phyloP scores from a whole-genome alignment of 2,888 invertebrate genomes.

The Mesorhabditis belari region DNA sequence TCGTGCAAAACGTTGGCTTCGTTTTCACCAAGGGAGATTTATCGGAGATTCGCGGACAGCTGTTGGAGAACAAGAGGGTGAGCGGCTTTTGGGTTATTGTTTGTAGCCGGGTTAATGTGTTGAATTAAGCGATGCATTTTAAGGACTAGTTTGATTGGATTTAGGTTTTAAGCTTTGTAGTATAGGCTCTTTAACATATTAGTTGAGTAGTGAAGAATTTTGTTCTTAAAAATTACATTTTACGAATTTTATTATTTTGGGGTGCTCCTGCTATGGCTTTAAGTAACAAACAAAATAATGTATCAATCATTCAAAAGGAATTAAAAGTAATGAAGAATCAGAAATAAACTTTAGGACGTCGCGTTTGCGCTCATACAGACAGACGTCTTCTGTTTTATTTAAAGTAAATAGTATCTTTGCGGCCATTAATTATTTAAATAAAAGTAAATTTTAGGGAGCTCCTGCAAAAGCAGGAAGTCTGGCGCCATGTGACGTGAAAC shows the following conservation, averaged over 20 bases:
- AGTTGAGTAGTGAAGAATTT: too few relatives aligned
- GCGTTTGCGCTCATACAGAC: neutral
- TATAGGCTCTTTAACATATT: too few relatives aligned
- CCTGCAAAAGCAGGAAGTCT: slow-evolving; percentile 95
- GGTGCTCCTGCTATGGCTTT: too few relatives aligned
- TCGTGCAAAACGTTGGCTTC: slow-evolving; percentile 94
- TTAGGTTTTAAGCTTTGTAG: too few relatives aligned
- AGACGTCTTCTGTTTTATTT: neutral
- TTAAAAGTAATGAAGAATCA: too few relatives aligned
- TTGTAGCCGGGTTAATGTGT: neutral
- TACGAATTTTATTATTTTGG: slow-evolving; percentile 3
- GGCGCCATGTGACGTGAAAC: slow-evolving; percentile 86
- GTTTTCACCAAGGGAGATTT: slow-evolving; percentile 95
- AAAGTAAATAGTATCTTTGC: neutral
- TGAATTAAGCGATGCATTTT: neutral
- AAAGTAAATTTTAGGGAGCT: slow-evolving; percentile 63
- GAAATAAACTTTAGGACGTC: too few relatives aligned
- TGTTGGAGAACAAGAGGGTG: slow-evolving; percentile 72
- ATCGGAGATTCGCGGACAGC: slow-evolving; percentile 80
- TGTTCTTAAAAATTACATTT: neutral
- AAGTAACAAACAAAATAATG: too few relatives aligned
- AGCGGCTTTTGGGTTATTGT: neutral
- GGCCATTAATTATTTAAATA: neutral
- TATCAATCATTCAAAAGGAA: slow-evolving; percentile 4
- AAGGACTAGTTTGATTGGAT: neutral